These are phyloP conservation scores for Colius striatus DNA, from an alignment of 2,113 vertebrate species.

Conservation along the genomic window DNA sequence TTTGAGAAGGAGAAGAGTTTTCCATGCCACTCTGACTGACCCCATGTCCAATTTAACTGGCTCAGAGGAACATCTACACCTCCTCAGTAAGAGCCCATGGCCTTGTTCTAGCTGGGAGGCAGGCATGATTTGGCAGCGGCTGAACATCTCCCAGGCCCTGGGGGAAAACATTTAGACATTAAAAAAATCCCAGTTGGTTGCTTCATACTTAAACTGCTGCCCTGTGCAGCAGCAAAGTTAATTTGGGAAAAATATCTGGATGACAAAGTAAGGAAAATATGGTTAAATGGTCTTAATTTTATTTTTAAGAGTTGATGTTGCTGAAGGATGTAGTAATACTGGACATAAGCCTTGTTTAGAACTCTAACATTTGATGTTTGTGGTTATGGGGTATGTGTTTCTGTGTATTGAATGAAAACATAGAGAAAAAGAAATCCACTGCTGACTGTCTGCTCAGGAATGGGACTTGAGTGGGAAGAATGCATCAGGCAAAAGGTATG, in stretches of 20 bases:
- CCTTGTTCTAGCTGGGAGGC: not conserved
- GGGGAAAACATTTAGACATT: constrained; percentile 7
- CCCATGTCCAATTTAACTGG: not conserved
- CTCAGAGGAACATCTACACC: not conserved
- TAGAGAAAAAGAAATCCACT: not conserved
- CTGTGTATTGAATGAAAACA: not conserved
- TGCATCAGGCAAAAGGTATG: not conserved
- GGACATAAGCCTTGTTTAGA: not conserved
- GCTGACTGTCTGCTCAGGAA: not conserved
- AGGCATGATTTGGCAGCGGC: not conserved
- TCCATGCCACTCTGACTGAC: not conserved
- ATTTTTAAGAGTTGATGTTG: not conserved
- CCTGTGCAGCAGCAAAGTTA: constrained; percentile 7
- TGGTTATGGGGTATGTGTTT: not conserved
- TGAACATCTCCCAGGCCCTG: not conserved
- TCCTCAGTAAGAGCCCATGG: not conserved
- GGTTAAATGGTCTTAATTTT: not conserved
- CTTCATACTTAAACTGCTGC: constrained; percentile 21
- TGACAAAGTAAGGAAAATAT: constrained; percentile 33
- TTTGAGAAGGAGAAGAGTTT: not conserved
- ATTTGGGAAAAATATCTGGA: not conserved
- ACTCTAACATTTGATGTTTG: not conserved
- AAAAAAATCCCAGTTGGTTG: constrained; percentile 22
- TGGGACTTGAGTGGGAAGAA: not conserved
- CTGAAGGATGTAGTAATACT: not conserved